Evolutionary conservation across 2,888 invertebrate genomes (phyloP), one percentile per base, ranked within the genome.

Genomic region (Melitaea athalia): DNA sequence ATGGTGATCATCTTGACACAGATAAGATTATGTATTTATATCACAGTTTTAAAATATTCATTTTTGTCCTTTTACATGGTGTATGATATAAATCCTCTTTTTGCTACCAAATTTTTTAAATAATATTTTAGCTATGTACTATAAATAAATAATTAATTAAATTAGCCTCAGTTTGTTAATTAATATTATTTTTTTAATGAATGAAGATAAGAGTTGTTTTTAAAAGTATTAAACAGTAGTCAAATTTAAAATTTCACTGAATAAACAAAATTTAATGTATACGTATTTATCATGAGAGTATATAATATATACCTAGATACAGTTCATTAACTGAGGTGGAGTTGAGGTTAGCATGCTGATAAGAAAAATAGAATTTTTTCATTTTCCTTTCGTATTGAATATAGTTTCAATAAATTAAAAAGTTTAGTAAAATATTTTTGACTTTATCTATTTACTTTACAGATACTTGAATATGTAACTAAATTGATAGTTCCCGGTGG

Each of bases 381-480:
- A 24, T 24, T 53, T 31, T 10, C 53, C 24, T 53, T 31, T 53
- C 31, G 24, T 53, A 12, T 12, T 11, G 24, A 24, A 24, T 17
- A 11, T 10, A 31, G 17, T 52, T 0, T 2, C 0, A 3, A 24
- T 53, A 53, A 31, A n/a, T n/a, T n/a, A n/a, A n/a, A n/a, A n/a
- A n/a, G n/a, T n/a, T n/a, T n/a, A n/a, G 33, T n/a, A 7, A 1
- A 55, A 67, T 70, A 61, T 31, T 59, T 68, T 70, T 68, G 42
- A 52, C 24, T 65, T 8, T 68, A 63, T 73, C 60, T 74, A 71
- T 77, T 81, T 81, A 75, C 81, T 81, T 88, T 91, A 84, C 92
- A 92, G 92, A 91, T 92, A 80, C 80, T 92, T 75, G 84, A 85
- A 81, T 92, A 88, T 84, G 81, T 92, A 76, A 87, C 83, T 84